Conservation (phyloP, 2,797 vertebrate genomes). For the Helarctos malayanus region DNA sequence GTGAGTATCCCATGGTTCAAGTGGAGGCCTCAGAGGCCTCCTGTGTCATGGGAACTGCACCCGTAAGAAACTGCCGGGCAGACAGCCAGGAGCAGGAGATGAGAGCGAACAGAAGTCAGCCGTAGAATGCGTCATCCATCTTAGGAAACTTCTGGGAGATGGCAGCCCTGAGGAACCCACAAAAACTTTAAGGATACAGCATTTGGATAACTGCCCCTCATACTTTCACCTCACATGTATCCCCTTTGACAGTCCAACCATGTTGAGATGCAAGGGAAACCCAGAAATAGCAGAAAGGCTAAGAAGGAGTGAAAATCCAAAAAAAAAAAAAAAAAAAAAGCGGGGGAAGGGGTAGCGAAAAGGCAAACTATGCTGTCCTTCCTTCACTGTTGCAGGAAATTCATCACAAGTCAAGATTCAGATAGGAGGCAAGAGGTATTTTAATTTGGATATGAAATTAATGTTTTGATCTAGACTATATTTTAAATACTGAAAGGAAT, state of each 20-base stretch:
- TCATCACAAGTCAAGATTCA: neutral
- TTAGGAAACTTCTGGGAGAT: slow-evolving; percentile 9
- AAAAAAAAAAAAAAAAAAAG: neutral
- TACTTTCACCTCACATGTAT: neutral
- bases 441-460: slow-evolving; percentile 45
- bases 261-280: slow-evolving; percentile 18
- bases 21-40: slow-evolving; percentile 22
- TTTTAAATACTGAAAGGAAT: slow-evolving; percentile 37
- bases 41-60: slow-evolving; percentile 71
- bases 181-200: slow-evolving; percentile 10
- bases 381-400: neutral
- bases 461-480: neutral
- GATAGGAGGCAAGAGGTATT: neutral
- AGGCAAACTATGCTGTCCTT: neutral
- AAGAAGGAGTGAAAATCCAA: neutral
- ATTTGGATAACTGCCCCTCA: slow-evolving; percentile 48
- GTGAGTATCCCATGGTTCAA: neutral
- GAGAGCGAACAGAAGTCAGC: slow-evolving; percentile 60
- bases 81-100: slow-evolving; percentile 51
- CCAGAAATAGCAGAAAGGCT: slow-evolving; percentile 31
- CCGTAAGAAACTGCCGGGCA: slow-evolving; percentile 38
- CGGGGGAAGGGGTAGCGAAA: neutral
- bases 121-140: slow-evolving; percentile 47
- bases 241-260: neutral
- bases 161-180: slow-evolving; percentile 3